Conservation (phyloP, 2,888 invertebrate species). For the Hypercompe scribonia region DNA sequence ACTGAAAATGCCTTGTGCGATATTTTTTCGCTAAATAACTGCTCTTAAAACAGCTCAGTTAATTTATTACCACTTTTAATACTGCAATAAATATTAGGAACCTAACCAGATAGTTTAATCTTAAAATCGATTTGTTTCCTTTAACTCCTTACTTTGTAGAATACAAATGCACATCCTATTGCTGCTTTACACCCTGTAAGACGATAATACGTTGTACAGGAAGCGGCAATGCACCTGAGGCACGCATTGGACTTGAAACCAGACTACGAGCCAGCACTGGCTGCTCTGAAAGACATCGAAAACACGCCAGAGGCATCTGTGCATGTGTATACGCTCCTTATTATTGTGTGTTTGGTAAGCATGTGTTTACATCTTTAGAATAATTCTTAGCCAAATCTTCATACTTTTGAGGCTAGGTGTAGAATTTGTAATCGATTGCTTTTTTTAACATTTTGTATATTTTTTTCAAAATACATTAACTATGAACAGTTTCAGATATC, state of each 20-base stretch:
- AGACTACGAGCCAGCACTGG: constrained; percentile 93
- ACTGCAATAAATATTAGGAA: neutral
- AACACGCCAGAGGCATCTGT: constrained; percentile 92
- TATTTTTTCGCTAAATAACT: neutral
- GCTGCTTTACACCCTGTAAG: constrained; percentile 41
- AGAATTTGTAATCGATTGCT: neutral
- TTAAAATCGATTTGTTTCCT: constrained; percentile 21
- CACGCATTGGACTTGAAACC: constrained; percentile 94
- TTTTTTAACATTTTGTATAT: neutral
- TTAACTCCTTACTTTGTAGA: constrained; percentile 24
- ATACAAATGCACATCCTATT: constrained; percentile 37
- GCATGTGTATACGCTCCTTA: constrained; percentile 94
- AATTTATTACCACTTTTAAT: neutral
- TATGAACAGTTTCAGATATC: neutral
- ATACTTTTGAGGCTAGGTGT: neutral
- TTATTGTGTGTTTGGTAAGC: constrained; percentile 93
- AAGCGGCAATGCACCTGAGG: constrained; percentile 93
- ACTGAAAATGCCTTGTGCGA: neutral
- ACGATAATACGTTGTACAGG: constrained; percentile 80
- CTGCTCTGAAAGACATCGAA: constrained; percentile 93
- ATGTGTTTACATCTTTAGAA: constrained; percentile 21
- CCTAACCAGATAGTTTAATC: neutral
- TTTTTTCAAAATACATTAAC: neutral
- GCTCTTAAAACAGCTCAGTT: neutral
- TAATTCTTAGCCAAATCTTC: neutral